These are phyloP conservation scores for Rapana venosa DNA, from an alignment of 2,888 invertebrate genomes.

Conservation along the genomic window DNA sequence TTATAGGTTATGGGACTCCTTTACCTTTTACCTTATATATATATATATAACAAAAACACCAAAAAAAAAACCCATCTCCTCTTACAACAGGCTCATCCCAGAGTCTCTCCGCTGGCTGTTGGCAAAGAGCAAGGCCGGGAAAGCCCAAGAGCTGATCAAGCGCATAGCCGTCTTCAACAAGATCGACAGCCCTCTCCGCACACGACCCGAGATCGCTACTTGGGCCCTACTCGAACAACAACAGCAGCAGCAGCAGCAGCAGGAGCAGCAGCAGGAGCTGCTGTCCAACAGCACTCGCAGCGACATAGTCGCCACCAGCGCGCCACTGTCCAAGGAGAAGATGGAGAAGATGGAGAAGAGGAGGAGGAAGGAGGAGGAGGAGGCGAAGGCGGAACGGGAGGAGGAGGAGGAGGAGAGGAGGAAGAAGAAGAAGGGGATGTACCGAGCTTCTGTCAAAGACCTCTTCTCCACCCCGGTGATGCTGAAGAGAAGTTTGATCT, in stretches of 20 bases:
- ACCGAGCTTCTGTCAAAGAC: background rate
- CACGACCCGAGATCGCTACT: background rate
- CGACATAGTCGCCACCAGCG: too few relatives aligned
- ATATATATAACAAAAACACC: too few relatives aligned
- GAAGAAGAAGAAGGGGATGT: background rate
- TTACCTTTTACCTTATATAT: too few relatives aligned
- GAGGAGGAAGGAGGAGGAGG: too few relatives aligned
- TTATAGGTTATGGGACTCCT: too few relatives aligned
- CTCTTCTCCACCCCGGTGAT: constrained; percentile 23
- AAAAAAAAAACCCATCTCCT: too few relatives aligned
- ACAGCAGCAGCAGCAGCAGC: background rate
- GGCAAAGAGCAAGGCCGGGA: background rate
- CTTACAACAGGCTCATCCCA: constrained; percentile 31
- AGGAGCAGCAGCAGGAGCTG: background rate
- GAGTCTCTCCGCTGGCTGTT: constrained; percentile 44
- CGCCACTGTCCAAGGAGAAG: too few relatives aligned
- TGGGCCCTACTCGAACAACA: background rate
- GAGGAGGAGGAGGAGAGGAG: too few relatives aligned
- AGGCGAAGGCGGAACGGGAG: too few relatives aligned
- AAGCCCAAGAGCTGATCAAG: constrained; percentile 8
- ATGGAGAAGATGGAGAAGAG: too few relatives aligned
- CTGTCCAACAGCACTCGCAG: background rate
- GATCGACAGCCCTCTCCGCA: constrained; percentile 1
- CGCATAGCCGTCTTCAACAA: constrained; percentile 34
- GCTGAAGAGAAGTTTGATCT: constrained; percentile 12